phyloP scores from a whole-genome alignment of 2,797 vertebrate genomes.

The Myotis planiceps region DNA sequence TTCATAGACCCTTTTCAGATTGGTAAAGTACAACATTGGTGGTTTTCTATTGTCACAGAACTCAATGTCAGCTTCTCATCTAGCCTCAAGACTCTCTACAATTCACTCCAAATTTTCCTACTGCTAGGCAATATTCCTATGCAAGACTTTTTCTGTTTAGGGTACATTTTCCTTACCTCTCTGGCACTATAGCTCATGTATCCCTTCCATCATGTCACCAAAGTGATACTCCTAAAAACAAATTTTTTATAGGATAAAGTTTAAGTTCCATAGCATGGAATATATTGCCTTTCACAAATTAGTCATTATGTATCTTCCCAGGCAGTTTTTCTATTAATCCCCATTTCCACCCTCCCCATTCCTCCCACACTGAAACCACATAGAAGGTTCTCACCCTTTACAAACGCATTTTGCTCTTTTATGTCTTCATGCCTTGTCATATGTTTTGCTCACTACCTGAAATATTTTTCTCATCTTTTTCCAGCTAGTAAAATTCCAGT shows the following conservation, averaged over 20 bases:
- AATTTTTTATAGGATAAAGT: not conserved
- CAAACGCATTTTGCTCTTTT: not conserved
- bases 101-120: not conserved
- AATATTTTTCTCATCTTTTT: slow-evolving; percentile 66
- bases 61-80: not conserved
- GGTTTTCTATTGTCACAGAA: not conserved
- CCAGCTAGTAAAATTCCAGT: slow-evolving; percentile 66
- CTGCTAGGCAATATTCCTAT: not conserved
- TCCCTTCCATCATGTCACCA: not conserved
- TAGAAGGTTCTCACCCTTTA: not conserved
- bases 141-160: not conserved
- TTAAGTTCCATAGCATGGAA: not conserved
- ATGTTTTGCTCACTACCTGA: slow-evolving; percentile 1
- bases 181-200: not conserved
- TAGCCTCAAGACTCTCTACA: not conserved
- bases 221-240: not conserved
- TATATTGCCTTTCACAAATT: not conserved
- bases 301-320: not conserved
- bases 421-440: slow-evolving; percentile 12
- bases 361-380: not conserved
- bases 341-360: not conserved
- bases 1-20: not conserved
- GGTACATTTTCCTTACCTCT: not conserved
- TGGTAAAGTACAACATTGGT: not conserved
- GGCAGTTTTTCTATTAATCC: not conserved